Evolutionary conservation across 2,797 vertebrate species (phyloP).

Genomic region (Hippopotamyrus pictus): DNA sequence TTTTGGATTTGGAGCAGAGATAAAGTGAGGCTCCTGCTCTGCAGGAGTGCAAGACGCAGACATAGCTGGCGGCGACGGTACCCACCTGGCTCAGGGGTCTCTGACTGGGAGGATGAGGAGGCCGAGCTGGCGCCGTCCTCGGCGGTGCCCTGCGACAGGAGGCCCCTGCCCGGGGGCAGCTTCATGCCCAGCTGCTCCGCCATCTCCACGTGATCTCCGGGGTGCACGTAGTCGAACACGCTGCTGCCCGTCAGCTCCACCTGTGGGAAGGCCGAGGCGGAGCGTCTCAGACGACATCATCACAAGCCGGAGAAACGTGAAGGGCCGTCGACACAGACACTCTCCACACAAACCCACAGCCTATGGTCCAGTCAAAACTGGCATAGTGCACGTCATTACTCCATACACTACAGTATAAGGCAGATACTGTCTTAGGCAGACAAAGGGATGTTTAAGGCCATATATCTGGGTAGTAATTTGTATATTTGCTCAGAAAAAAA

Average conservation of each 20-base stretch:
- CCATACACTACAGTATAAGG: neutral
- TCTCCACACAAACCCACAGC: neutral
- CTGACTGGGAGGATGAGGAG: constrained; percentile 90
- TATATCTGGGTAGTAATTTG: neutral
- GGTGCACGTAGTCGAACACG: constrained; percentile 94
- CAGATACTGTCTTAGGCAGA: neutral
- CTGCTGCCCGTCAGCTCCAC: constrained; percentile 99
- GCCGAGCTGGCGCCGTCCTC: constrained; percentile 92
- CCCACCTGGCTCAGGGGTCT: constrained; percentile 95
- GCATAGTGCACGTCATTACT: neutral
- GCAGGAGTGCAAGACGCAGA: neutral
- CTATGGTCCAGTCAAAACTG: neutral
- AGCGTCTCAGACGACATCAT: neutral
- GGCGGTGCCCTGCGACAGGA: constrained; percentile 79
- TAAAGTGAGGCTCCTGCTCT: neutral
- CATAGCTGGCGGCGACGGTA: constrained; percentile 55
- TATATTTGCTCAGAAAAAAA: neutral
- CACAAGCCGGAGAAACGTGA: neutral
- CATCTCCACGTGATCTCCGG: constrained; percentile 95
- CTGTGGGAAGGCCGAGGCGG: constrained; percentile 47
- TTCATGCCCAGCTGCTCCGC: constrained; percentile 98
- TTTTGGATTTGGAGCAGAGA: neutral
- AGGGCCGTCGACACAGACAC: neutral
- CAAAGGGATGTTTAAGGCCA: neutral
- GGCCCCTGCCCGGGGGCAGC: constrained; percentile 85